Base-by-base conservation (phyloP, 2,888 invertebrate genomes). In the Chouioia cunea region DNA sequence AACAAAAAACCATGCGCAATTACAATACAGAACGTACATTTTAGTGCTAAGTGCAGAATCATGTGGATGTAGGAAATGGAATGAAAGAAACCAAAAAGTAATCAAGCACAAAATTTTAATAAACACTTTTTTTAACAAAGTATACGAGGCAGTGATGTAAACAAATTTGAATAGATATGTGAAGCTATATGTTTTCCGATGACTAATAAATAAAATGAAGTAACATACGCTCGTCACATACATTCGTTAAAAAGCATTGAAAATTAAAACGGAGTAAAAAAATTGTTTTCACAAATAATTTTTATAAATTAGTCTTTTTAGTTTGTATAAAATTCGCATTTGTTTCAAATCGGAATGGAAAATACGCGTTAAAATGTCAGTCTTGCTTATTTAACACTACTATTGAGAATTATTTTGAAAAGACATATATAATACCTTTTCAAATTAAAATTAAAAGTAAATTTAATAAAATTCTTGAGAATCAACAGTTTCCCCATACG, bases 301-400 rank as follows among this genome's bases (percentile, higher is more conserved):
- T n/a, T n/a, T 60, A 46, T 58, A 58, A 22, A 58, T 58, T 14
- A 46, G 46, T 46, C 14, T 16, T 48, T 48, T 57, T 18, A 43
- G 16, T 27, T n/a, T 16, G 16, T 15, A 43, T 43, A 36, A 43
- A 36, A 57, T 16, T 36, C 18, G 43, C 1, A 36, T n/a, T 36
- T 36, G 14, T 36, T 18, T n/a, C 8, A n/a, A 6, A 36, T 16
- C 18, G 6, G 8, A 18, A 16, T 43, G 18, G 43, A 43, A 43
- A 3, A n/a, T 36, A 27, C 10, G 22, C 16, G n/a, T n/a, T 36
- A 1, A 57, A 23, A 22, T 22, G n/a, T 36, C 10, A 36, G 36
- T 36, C 36, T 36, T 36, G 4, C 10, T 36, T 36, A 36, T 36
- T 1, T 6, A 36, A 36, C 27, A 36, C 1, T 36, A 36, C 12